Evolutionary conservation across 2,797 vertebrate species (phyloP).

Genomic region (Acipenser ruthenus): DNA sequence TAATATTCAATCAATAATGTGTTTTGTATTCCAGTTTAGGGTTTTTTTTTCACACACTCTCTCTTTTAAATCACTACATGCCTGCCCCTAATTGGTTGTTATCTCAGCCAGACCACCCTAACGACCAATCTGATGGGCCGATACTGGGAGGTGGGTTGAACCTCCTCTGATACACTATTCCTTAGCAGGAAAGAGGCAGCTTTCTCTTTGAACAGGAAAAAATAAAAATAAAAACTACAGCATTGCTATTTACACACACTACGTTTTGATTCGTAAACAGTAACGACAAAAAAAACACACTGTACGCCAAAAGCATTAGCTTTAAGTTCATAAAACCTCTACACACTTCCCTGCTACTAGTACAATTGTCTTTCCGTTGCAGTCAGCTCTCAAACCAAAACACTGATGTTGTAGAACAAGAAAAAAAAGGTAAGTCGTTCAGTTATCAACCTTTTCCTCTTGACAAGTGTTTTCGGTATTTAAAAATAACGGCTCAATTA

Average conservation of each 20-base stretch:
- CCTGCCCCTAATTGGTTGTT: slow-evolving; percentile 17
- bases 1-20: slow-evolving; percentile 41
- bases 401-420: slow-evolving; percentile 85
- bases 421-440: slow-evolving; percentile 71
- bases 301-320: slow-evolving; percentile 34
- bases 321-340: slow-evolving; percentile 41
- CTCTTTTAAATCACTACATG: slow-evolving; percentile 44
- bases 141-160: slow-evolving; percentile 58
- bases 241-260: slow-evolving; percentile 63
- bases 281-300: slow-evolving; percentile 44
- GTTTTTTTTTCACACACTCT: slow-evolving; percentile 17
- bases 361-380: slow-evolving; percentile 58
- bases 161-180: slow-evolving; percentile 37
- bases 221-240: slow-evolving; percentile 44
- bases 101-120: background rate
- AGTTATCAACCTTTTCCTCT: slow-evolving; percentile 14
- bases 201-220: slow-evolving; percentile 41
- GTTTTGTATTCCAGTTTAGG: slow-evolving; percentile 6
- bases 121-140: slow-evolving; percentile 40
- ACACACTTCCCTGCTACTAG: slow-evolving; percentile 53
- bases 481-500: slow-evolving; percentile 14
- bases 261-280: slow-evolving; percentile 53
- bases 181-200: slow-evolving; percentile 34
- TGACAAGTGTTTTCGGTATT: slow-evolving; percentile 21
- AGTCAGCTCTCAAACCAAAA: slow-evolving; percentile 60